Conservation (phyloP, 2,797 vertebrate genomes). For the Pelobates cultripes region DNA sequence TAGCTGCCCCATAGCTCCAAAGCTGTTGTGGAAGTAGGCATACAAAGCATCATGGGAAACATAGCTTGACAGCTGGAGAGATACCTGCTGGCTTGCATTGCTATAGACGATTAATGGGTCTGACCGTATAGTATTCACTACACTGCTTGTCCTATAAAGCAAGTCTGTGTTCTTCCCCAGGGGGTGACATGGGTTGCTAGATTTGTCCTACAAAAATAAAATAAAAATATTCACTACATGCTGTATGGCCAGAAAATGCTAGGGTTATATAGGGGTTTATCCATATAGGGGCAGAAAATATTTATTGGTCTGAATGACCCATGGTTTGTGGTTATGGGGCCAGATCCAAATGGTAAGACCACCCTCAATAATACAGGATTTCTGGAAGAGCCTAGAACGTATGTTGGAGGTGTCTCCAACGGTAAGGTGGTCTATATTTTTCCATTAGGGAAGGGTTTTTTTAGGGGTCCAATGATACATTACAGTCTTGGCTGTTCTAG, state of each 20-base stretch:
- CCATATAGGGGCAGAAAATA: slow-evolving; percentile 13
- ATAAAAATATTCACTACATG: neutral
- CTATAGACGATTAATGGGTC: too few species aligned
- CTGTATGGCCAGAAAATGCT: slow-evolving; percentile 26
- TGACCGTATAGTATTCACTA: slow-evolving; percentile 1
- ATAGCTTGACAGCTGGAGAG: too few species aligned
- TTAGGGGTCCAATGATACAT: too few species aligned
- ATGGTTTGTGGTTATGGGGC: neutral
- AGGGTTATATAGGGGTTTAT: slow-evolving; percentile 34
- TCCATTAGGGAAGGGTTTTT: too few species aligned
- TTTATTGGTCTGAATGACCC: neutral
- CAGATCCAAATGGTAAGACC: neutral
- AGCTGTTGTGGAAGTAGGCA: too few species aligned
- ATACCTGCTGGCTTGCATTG: too few species aligned
- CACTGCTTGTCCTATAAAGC: slow-evolving; percentile 16
- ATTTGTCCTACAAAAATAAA: neutral
- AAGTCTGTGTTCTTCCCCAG: neutral
- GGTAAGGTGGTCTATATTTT: too few species aligned
- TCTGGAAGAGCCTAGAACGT: too few species aligned
- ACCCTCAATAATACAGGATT: too few species aligned
- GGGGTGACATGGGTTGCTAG: neutral
- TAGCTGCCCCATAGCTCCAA: neutral
- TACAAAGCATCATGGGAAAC: too few species aligned
- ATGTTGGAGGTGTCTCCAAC: too few species aligned
- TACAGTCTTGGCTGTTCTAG: too few species aligned